Conservation (phyloP, 2,888 invertebrate species). For the Drosophila acutilabella region DNA sequence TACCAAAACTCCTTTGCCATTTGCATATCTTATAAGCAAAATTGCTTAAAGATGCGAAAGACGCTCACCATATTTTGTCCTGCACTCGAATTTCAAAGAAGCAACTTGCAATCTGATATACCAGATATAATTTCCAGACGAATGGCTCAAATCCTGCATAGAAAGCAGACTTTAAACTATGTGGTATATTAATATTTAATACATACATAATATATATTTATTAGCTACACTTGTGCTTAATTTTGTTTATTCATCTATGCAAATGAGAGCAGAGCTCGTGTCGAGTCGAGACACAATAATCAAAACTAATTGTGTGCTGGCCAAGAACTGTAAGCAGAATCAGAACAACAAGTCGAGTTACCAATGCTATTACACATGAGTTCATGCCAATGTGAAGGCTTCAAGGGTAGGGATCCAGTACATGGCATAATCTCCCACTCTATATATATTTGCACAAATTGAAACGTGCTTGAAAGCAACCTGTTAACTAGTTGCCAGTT, state of each 20-base stretch:
- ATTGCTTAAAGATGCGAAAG: constrained; percentile 25
- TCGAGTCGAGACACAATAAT: constrained; percentile 28
- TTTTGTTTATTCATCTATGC: constrained; percentile 3
- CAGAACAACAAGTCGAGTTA: constrained; percentile 34
- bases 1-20: constrained; percentile 35
- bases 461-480: constrained; percentile 42
- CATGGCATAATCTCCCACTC: neutral
- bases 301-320: constrained; percentile 34
- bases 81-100: constrained; percentile 19
- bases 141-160: neutral
- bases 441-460: constrained; percentile 37
- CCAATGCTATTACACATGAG: constrained; percentile 69
- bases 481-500: constrained; percentile 36
- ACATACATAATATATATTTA: neutral
- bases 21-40: constrained; percentile 41
- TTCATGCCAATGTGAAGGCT: constrained; percentile 35
- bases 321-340: neutral
- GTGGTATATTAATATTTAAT: neutral
- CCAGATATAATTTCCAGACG: neutral
- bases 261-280: neutral
- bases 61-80: constrained; percentile 3
- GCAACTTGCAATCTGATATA: constrained; percentile 22
- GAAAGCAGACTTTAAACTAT: neutral
- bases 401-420: neutral
- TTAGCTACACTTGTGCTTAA: neutral